Percentiles rank a stretch among this genome's conserved stretches.
These are phyloP conservation scores for Hydropsyche tenuis DNA, from an alignment of 1,140 invertebrate species.

Conservation along the genomic window DNA sequence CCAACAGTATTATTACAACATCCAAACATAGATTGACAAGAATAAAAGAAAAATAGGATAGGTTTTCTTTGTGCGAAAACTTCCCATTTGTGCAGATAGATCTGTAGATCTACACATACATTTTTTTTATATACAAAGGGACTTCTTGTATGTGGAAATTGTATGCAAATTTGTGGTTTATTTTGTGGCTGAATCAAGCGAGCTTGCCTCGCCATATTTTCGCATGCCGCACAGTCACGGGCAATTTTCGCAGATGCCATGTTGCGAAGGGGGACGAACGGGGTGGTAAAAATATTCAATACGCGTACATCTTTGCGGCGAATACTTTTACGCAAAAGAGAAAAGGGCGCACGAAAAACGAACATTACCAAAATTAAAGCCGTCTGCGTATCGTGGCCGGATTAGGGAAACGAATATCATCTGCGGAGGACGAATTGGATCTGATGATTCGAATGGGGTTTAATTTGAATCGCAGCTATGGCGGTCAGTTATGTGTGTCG, in stretches of 20 bases:
- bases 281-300: slow-evolving; percentile 5
- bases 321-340: neutral
- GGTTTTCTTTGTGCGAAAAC: neutral
- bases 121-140: slow-evolving; percentile 17
- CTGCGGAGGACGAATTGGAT: no score
- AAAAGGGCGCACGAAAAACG: no score
- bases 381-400: no score
- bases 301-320: neutral
- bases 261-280: neutral
- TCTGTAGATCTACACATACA: neutral
- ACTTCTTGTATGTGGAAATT: slow-evolving; percentile 5
- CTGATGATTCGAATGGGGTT: no score
- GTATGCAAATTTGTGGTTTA: slow-evolving; percentile 19
- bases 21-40: neutral
- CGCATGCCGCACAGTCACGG: slow-evolving; percentile 3
- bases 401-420: no score
- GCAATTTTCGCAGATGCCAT: slow-evolving; percentile 22
- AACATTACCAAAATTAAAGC: no score
- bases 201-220: slow-evolving; percentile 18
- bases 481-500: no score
- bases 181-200: slow-evolving; percentile 16
- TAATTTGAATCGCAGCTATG: no score
- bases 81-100: neutral
- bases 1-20: no score
- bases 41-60: neutral